phyloP scores from a whole-genome alignment of 1,140 invertebrate species.

The Caenorhabditis elegans region DNA sequence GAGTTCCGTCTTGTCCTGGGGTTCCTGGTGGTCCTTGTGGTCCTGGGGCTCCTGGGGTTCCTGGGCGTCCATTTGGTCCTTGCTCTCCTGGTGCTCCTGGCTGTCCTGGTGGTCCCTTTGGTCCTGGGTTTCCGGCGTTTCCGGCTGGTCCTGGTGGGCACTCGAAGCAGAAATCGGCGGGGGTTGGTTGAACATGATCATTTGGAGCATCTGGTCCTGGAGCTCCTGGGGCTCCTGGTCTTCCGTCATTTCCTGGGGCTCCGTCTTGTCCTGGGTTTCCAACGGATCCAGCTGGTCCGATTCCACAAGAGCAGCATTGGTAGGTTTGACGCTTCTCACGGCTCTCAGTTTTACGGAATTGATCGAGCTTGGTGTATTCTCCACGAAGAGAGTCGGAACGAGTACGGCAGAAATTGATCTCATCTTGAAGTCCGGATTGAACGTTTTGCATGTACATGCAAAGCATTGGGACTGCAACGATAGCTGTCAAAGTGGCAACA shows the following conservation, averaged over 20 bases:
- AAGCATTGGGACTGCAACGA: conserved; percentile 60
- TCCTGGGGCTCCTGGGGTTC: conserved; percentile 50
- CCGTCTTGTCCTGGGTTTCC: conserved; percentile 46
- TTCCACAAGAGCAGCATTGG: conserved; percentile 48
- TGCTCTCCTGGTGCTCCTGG: conserved; percentile 36
- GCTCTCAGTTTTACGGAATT: conserved; percentile 39
- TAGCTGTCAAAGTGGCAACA: conserved; percentile 57
- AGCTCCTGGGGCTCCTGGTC: conserved; percentile 41
- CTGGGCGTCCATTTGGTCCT: conserved; percentile 55
- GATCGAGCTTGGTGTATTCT: conserved; percentile 43
- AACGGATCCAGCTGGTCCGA: conserved; percentile 42
- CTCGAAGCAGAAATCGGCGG: conserved; percentile 50
- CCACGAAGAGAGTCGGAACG: conserved; percentile 39
- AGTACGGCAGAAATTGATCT: conserved; percentile 48
- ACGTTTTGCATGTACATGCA: conserved; percentile 53
- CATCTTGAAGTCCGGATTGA: conserved; percentile 45
- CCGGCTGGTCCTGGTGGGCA: conserved; percentile 41
- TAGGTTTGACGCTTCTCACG: conserved; percentile 37
- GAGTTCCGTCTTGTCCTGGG: conserved; percentile 36
- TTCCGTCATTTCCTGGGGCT: conserved; percentile 45
- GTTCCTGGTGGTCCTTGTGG: conserved; percentile 48
- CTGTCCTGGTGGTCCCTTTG: conserved; percentile 32
- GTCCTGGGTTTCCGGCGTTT: conserved; percentile 16
- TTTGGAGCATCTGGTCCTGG: conserved; percentile 44
- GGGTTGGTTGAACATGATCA: conserved; percentile 43